Evolutionary conservation across 2,113 vertebrate species (phyloP).

Genomic region (Hippocampus abdominalis): DNA sequence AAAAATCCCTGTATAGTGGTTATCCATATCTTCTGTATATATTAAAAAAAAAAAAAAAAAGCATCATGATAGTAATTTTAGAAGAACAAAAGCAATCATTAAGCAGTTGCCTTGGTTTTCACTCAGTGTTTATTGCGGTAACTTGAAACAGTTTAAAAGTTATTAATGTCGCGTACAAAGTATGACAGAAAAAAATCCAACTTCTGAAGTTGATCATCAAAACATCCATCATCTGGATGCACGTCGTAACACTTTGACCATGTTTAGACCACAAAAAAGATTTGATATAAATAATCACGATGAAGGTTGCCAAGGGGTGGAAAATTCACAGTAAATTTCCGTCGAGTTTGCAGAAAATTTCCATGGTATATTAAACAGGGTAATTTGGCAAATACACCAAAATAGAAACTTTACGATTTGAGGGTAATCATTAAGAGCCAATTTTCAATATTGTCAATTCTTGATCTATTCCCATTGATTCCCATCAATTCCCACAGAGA

Average conservation of each 20-base stretch:
- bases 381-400: no score
- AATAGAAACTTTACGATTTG: no score
- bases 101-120: constrained; percentile 2
- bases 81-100: constrained; percentile 2
- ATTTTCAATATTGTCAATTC: not conserved
- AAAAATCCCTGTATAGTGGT: no score
- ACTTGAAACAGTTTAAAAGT: constrained; percentile 37
- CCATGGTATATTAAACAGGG: no score
- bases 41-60: no score
- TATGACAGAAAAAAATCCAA: constrained; percentile 32
- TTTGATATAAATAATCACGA: not conserved
- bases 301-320: not conserved
- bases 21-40: no score
- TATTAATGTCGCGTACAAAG: constrained; percentile 11
- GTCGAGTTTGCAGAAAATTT: no score
- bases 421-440: not conserved
- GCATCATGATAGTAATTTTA: no score
- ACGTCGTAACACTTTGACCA: constrained; percentile 24
- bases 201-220: constrained; percentile 51
- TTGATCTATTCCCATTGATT: no score
- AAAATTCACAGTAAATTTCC: not conserved
- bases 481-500: not conserved
- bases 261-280: constrained; percentile 11
- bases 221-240: constrained; percentile 9
- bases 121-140: constrained; percentile 43